These are phyloP conservation scores for Geococcyx californianus DNA, from an alignment of 2,113 vertebrate genomes.

Conservation along the genomic window DNA sequence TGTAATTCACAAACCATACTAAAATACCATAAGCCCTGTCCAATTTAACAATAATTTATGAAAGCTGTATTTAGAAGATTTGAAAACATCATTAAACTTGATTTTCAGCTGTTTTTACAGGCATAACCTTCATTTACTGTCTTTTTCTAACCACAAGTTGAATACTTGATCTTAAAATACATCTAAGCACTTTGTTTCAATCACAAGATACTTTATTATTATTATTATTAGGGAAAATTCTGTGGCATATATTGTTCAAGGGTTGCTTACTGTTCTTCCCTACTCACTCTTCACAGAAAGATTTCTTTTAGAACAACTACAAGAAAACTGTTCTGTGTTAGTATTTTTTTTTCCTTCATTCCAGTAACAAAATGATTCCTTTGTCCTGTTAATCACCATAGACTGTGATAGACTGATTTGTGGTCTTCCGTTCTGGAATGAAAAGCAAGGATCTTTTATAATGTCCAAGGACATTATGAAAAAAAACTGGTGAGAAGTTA, in stretches of 20 bases:
- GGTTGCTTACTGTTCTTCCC: background rate
- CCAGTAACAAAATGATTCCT: background rate
- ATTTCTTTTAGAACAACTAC: background rate
- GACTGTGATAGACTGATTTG: background rate
- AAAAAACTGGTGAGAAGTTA: background rate
- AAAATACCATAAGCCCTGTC: background rate
- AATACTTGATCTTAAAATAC: background rate
- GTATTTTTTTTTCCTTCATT: background rate
- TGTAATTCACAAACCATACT: background rate
- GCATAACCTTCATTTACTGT: background rate
- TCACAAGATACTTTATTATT: background rate
- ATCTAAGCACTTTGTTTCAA: background rate
- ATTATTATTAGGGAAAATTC: background rate
- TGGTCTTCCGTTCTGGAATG: rapidly evolving
- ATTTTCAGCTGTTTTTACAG: background rate
- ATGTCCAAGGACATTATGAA: background rate
- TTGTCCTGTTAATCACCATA: background rate
- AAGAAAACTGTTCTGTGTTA: background rate
- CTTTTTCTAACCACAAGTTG: background rate
- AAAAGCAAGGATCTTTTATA: background rate
- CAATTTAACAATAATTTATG: background rate
- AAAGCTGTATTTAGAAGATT: background rate
- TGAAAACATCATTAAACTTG: background rate
- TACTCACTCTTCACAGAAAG: background rate
- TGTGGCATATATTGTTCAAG: background rate